phyloP scores from a whole-genome alignment of 2,113 vertebrate species.

The Etheostoma cragini region DNA sequence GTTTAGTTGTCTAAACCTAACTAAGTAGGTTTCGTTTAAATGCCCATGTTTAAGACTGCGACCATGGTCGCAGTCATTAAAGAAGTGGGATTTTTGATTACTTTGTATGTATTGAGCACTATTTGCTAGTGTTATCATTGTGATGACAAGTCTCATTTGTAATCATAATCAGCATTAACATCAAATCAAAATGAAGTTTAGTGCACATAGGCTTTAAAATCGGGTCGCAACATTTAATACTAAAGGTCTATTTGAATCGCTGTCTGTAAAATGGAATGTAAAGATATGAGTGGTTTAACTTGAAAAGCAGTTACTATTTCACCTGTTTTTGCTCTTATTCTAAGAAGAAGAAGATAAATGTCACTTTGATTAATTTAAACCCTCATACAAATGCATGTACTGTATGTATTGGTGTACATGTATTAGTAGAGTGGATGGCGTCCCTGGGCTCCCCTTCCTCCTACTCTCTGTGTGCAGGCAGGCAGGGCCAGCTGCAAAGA shows the following conservation, averaged over 20 bases:
- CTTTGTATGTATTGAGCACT: neutral
- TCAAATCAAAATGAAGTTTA: neutral
- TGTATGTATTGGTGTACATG: neutral
- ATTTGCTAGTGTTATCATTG: neutral
- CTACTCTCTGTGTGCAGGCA: conserved; percentile 37
- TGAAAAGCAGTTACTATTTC: neutral
- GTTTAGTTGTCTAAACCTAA: too few relatives aligned
- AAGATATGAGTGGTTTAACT: neutral
- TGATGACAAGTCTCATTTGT: neutral
- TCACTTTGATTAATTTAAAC: neutral
- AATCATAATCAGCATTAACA: neutral
- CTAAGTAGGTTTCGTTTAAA: too few relatives aligned
- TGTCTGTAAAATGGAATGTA: neutral
- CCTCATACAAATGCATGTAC: neutral
- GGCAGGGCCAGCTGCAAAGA: conserved; percentile 57
- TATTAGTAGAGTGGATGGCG: conserved; percentile 13
- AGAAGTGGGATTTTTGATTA: neutral
- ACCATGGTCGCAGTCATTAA: too few relatives aligned
- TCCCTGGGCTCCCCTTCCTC: neutral
- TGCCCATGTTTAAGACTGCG: too few relatives aligned
- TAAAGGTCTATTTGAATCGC: neutral
- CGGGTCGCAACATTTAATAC: neutral
- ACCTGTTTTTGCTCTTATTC: neutral
- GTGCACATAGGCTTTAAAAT: neutral
- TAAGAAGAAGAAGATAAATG: neutral